Evolutionary conservation across 2,888 invertebrate genomes (phyloP), one percentile per base, ranked within the genome.

Genomic region (Parapristionchus giblindavisi): DNA sequence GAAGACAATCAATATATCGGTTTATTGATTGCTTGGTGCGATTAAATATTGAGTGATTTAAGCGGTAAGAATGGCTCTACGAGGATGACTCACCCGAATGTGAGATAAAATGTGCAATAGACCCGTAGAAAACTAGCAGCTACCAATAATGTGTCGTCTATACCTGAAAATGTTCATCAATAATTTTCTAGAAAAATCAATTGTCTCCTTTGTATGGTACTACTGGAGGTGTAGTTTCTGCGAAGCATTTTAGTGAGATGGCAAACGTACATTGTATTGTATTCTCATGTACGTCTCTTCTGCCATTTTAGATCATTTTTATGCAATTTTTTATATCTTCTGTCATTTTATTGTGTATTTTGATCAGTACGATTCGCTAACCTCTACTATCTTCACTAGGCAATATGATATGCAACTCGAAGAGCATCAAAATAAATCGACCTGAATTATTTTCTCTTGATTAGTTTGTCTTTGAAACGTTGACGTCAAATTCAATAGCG

Each of bases 61-160:
- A 54, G 17, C 6, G 27, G 56, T n/a, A 54, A 54, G n/a, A 54
- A 54, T 6, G 6, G 17, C n/a, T n/a, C 14, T n/a, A 6, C 27
- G 6, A n/a, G 11, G 17, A 17, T 43, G 63, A 52, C 68, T 52
- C 32, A 71, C 70, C 36, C 56, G 70, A 71, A 71, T n/a, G 43
- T 56, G 29, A 71, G 38, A 29, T 71, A 71, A 56, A 71, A 71
- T 14, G 56, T 71, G 17, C 70, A 38, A 29, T 48, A 71, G 0
- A 56, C 6, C 3, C 70, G 70, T 11, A 71, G 70, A n/a, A 71
- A 71, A 40, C 48, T 56, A 38, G 70, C 54, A 3, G 29, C 21
- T 27, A 71, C 32, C 0, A 71, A 29, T 2, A 43, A 32, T 0
- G 40, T 21, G 21, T 71, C 70, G 1, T 56, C 56, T 2, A 29